Evolutionary conservation across 1,140 invertebrate genomes (phyloP), one percentile per base, ranked within the genome.

Genomic region (Drosophila lacertosa): DNA sequence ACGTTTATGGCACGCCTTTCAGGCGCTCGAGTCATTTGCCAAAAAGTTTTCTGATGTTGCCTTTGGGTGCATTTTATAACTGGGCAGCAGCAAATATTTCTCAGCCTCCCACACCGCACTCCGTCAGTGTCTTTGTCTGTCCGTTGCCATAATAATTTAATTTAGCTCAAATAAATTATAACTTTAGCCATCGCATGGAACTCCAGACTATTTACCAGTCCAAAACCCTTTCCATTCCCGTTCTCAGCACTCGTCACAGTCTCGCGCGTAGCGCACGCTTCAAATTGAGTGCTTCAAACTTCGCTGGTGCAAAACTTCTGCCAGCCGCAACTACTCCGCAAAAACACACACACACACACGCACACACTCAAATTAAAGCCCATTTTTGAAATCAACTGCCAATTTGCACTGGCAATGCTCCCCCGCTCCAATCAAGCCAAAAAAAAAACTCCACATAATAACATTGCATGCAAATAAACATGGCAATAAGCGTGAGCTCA

Each of bases 61-160:
- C 80, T 79, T 75, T 79, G 80, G 80, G 80, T 84, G 80, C 80
- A 83, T 79, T 83, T 83, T 83, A 84, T 75, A 84, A 83, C 80
- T 76, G 80, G 66, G 66, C 78, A 82, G 66, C 78, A 82, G 69
- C 79, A 83, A 84, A 83, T 83, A 79, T 84, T 84, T 83, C 75
- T 83, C 75, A 79, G 65, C 59, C 51, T 42, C 50, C 32, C 51
- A 4, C 22, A 20, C 2, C 4, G 1, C 40, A 10, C 13, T 54
- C 47, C 9, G 45, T 60, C 29, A 26, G 20, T 18, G 42, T 50
- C 51, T 42, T n/a, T 53, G 47, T 68, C 72, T 63, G 72, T 55
- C 50, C 57, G 63, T 62, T 66, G 64, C 60, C 62, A 62, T 83
- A 84, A 84, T 83, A 83, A 83, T 84, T 83, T 84, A 83, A 83